Evolutionary conservation across 1,140 invertebrate species (phyloP), one percentile per base, ranked within the genome.

Genomic region (Drosophila mojavensis): DNA sequence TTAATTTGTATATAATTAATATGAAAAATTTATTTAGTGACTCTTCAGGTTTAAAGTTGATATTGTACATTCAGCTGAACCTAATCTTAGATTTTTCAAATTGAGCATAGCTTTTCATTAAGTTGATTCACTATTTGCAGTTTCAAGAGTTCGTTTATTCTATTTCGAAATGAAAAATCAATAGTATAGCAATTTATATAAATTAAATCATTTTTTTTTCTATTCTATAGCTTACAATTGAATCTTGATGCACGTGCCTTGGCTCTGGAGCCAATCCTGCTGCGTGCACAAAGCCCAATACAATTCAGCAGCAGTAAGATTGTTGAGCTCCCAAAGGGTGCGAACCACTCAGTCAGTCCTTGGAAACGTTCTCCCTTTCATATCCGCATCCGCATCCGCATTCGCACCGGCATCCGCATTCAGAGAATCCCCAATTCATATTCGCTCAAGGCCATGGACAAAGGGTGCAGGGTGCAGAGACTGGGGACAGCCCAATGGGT

Each of bases 161-260:
- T 17, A 17, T 17, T 17, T 17, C 17, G 17, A 17, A 17, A 17
- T 17, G 0, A 17, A 17, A 17, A 17, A 17, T 17, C 17, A 17
- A 17, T 17, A 17, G 17, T 17, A 17, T 17, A 17, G 17, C 17
- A 17, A 17, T 17, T 17, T 17, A 17, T 17, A 17, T 17, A 17
- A 17, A 17, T 17, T 17, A 17, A 17, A 4, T 28, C 5, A 28
- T 28, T 28, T 33, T 84, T 69, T 88, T 69, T 81, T 71, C 58
- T 55, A 60, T 50, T 75, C 69, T 17, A 45, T 45, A 17, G 43
- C 71, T 17, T 1, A 17, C 17, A 89, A 88, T 88, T 88, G 77
- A 88, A 88, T 88, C 77, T 83, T 83, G 84, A 88, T 89, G 84
- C 80, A 88, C 83, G 83, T 88, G 79, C 64, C 54, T 43, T 67